Base-by-base conservation (phyloP, 2,797 vertebrate genomes). In the Botia almorhae region DNA sequence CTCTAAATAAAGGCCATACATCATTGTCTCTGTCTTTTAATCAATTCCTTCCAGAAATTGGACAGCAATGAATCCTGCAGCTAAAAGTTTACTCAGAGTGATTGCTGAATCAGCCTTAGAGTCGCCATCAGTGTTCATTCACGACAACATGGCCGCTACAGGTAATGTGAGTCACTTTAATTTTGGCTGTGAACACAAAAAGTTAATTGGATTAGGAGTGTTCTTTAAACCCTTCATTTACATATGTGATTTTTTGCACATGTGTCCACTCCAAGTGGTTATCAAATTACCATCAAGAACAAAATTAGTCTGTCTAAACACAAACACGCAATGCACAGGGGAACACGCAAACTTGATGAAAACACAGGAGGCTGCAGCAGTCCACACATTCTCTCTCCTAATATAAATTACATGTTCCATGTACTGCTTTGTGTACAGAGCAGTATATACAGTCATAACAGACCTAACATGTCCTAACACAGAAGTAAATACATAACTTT, bases 1-100 rank as follows among this genome's bases (percentile, higher is more conserved):
- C 26, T 71, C 82, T 65, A 80, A 83, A 80, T 80, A 80, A 83
- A 83, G 82, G 46, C 67, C 82, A 83, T 83, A 60, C 72, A 80
- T 83, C 82, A 80, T 19, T 76, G 72, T 76, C 82, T 4, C 60
- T 0, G 46, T 58, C 72, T 29, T 69, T 58, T 56, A 76, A 64
- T 50, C 33, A 72, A n/a, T 65, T 65, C 77, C 76, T 46, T 48
- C 48, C 33, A 23, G 73, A 84, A 51, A 56, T 36, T 73, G 19
- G 68, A 8, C n/a, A 39, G 53, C 50, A 19, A 60, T 10, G 33
- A 33, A 67, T 48, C 69, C 80, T 61, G 55, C 2, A n/a, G 67
- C n/a, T 61, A 36, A 33, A 63, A 19, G 48, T 50, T 60, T 39
- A 60, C 17, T 65, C 29, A 50, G n/a, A 51, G 55, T 17, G 43